phyloP scores from a whole-genome alignment of 2,113 vertebrate species.

The Danionella cerebrum region DNA sequence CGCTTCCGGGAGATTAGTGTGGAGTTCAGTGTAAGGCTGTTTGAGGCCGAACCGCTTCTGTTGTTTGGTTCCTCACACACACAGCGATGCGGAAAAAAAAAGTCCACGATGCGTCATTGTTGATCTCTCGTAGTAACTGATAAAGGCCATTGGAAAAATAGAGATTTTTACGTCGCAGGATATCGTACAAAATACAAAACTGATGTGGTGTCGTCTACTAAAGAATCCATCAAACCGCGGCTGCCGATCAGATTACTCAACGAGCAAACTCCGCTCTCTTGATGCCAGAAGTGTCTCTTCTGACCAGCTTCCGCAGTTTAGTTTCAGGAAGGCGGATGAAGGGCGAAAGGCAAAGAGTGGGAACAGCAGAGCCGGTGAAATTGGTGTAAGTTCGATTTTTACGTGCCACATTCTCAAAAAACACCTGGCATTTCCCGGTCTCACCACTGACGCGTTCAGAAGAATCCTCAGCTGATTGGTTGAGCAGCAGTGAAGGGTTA shows the following conservation, averaged over 20 bases:
- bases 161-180: constrained; percentile 37
- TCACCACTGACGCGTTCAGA: too few relatives aligned
- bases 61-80: constrained; percentile 17
- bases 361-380: constrained; percentile 12
- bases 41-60: background rate
- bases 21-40: constrained; percentile 1
- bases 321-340: constrained; percentile 63
- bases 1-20: background rate
- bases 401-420: constrained; percentile 1
- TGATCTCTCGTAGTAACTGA: constrained; percentile 33
- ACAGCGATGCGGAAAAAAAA: constrained; percentile 10
- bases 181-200: constrained; percentile 43
- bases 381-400: constrained; percentile 16
- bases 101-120: constrained; percentile 17
- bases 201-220: constrained; percentile 30
- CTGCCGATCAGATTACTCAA: background rate
- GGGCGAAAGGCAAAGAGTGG: constrained; percentile 40
- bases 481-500: too few relatives aligned
- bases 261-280: too few relatives aligned
- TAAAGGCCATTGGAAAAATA: constrained; percentile 44
- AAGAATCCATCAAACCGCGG: constrained; percentile 8
- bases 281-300: background rate
- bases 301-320: constrained; percentile 38
- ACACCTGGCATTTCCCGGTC: too few relatives aligned
- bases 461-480: too few relatives aligned